Base-by-base conservation (phyloP, 2,888 invertebrate genomes). In the Anodontia alba region DNA sequence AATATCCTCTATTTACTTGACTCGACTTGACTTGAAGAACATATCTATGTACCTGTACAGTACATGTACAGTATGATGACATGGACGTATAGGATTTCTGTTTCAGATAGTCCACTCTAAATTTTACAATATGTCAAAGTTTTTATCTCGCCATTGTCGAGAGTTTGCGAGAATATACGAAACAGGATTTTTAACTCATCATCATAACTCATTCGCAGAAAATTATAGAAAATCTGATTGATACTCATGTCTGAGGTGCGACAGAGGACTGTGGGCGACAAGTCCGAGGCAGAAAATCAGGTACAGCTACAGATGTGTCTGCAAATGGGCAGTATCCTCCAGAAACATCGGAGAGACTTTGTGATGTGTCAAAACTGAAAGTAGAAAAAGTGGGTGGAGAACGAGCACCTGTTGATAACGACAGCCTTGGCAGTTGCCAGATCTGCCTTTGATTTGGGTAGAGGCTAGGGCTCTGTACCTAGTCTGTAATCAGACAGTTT, bases 201-300 rank as follows among this genome's bases (percentile, higher is more conserved):
- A 85, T 76, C 85, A 85, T 85, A 85, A 83, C 62, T 80, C 84
- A 77, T 38, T 54, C 54, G 26, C 12, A 26, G 46, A 42, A 66
- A 23, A 23, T 17, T 29, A 66, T 23, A 49, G n/a, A 75, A 54
- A 26, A 54, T 54, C 46, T 72, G 42, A 66, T 10, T 62, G 29
- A 36, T 54, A 51, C 29, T 38, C 42, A 42, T 69, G 42, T 38
- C 49, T 69, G 84, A 87, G 26, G 46, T 87, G 23, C 78, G 87
- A 51, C 87, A 84, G 33, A 84, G 87, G 71, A 26, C 26, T 57
- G 76, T 77, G 20, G 79, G 68, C 10, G 81, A 76, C 29, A 84
- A 75, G 73, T 46, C 74, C 46, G 78, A 76, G 23, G 29, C 66
- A 17, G 81, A 78, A 67, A 12, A 43, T 36, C 76, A 84, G 84